phyloP scores from a whole-genome alignment of 2,888 invertebrate genomes.

The Chymomyza fuscimana region DNA sequence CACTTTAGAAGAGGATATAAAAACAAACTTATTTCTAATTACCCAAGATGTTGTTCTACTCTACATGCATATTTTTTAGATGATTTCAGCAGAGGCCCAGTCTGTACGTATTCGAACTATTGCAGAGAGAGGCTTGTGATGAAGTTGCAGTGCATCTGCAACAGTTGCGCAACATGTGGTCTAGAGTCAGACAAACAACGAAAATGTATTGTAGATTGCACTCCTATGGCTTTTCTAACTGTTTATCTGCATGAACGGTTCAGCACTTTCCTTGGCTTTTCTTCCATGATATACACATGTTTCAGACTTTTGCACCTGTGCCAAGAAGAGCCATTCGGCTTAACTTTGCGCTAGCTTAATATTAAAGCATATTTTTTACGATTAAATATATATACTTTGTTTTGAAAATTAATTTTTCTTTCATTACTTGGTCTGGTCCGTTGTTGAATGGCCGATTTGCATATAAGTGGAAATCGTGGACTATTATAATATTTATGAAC shows the following conservation, averaged over 20 bases:
- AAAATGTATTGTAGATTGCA: slow-evolving; percentile 34
- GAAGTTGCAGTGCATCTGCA: background rate
- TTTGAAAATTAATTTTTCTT: slow-evolving; percentile 63
- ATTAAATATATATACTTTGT: slow-evolving; percentile 34
- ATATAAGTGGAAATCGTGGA: slow-evolving; percentile 26
- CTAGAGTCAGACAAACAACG: slow-evolving; percentile 27
- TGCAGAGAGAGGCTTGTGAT: background rate
- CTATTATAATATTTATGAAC: background rate
- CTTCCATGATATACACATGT: slow-evolving; percentile 36
- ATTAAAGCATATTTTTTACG: slow-evolving; percentile 28
- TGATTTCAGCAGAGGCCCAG: too few species aligned
- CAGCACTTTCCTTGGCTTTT: slow-evolving; percentile 44
- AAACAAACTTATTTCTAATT: too few species aligned
- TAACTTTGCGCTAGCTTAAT: background rate
- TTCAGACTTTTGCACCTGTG: slow-evolving; percentile 40
- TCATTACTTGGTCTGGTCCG: slow-evolving; percentile 44
- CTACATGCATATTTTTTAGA: too few species aligned
- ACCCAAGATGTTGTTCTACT: too few species aligned
- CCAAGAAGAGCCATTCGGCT: background rate
- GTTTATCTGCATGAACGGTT: slow-evolving; percentile 65
- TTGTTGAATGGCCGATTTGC: slow-evolving; percentile 21
- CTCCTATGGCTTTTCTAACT: slow-evolving; percentile 66
- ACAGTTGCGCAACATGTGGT: slow-evolving; percentile 52
- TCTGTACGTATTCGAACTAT: background rate
- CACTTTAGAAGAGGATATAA: too few species aligned